phyloP scores from a whole-genome alignment of 2,888 invertebrate species.

The Trachelus troglodyta region DNA sequence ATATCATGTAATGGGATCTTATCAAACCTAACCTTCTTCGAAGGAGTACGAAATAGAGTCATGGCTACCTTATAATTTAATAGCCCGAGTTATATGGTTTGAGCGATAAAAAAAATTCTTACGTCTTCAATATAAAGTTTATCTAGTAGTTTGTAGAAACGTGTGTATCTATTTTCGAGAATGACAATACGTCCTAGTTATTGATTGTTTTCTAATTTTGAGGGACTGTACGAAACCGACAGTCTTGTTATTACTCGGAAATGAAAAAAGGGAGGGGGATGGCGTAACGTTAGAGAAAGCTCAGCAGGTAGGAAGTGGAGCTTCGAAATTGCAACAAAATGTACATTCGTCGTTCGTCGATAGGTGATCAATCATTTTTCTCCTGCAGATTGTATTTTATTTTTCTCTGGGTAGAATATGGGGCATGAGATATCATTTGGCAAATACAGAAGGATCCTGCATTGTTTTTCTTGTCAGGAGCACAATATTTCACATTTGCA shows the following conservation, averaged over 20 bases:
- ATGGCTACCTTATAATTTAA: too few relatives aligned
- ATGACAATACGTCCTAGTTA: not conserved
- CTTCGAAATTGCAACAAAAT: not conserved
- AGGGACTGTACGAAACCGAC: not conserved
- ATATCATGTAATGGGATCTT: too few relatives aligned
- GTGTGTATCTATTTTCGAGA: not conserved
- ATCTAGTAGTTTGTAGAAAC: not conserved
- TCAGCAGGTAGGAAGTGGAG: not conserved
- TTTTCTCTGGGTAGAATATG: not conserved
- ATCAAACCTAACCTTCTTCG: too few relatives aligned
- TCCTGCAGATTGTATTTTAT: not conserved
- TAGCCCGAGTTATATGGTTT: not conserved
- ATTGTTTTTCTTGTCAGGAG: not conserved
- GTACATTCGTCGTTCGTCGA: not conserved
- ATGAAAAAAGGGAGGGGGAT: not conserved
- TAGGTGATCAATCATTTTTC: not conserved
- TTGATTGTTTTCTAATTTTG: not conserved
- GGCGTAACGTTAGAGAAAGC: not conserved
- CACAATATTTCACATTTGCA: not conserved
- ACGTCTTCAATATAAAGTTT: not conserved
- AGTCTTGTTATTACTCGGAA: not conserved
- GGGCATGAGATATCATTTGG: not conserved
- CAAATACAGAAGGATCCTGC: not conserved
- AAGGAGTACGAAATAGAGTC: too few relatives aligned
- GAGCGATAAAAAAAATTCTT: not conserved